Conservation (phyloP, 2,888 invertebrate genomes). For the Colostygia pectinataria region DNA sequence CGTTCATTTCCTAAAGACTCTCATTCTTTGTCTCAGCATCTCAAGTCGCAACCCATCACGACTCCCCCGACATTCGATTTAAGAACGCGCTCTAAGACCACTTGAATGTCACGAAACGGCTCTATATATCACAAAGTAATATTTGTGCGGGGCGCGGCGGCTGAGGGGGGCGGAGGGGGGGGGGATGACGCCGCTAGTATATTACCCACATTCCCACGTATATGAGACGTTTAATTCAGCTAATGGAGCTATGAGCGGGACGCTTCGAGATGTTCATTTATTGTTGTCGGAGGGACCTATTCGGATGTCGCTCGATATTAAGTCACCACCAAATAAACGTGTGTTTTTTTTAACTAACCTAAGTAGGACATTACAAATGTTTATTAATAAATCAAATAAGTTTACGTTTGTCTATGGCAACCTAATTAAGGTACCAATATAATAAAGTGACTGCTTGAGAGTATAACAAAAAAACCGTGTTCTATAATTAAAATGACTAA, state of each 20-base stretch:
- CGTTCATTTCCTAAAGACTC: constrained; percentile 1
- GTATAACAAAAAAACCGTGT: no score
- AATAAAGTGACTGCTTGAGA: no score
- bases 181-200: constrained; percentile 26
- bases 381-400: no score
- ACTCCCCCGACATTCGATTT: constrained; percentile 21
- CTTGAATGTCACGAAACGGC: constrained; percentile 22
- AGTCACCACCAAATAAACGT: no score
- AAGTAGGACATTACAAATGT: no score
- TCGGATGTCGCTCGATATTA: constrained; percentile 5
- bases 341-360: no score
- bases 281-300: constrained; percentile 32
- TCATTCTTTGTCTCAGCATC: constrained; percentile 9
- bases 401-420: no score
- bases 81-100: constrained; percentile 18
- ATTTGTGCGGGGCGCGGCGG: constrained; percentile 20
- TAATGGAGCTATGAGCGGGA: constrained; percentile 53
- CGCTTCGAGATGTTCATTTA: constrained; percentile 46
- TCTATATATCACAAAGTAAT: constrained; percentile 28
- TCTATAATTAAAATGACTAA: no score
- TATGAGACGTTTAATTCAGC: constrained; percentile 60
- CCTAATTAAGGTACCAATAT: no score
- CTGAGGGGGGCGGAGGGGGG: constrained; percentile 2
- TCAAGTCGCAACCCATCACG: constrained; percentile 1
- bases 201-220: constrained; percentile 38